Conservation (phyloP, 2,113 vertebrate species). For the Petrocephalus microphthalmus region DNA sequence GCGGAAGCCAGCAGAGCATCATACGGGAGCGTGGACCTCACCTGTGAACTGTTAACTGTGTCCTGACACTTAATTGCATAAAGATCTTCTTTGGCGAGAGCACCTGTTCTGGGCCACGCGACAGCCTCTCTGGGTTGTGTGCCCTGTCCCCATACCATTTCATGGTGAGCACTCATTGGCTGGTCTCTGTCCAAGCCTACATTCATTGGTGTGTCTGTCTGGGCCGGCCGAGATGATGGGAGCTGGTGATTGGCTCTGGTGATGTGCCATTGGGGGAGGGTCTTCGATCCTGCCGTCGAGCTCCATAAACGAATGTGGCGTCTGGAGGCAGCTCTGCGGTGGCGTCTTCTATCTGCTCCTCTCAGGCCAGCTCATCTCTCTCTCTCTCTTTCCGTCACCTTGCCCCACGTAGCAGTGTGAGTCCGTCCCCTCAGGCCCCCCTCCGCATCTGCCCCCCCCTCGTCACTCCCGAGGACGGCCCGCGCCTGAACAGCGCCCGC, state of each 20-base stretch:
- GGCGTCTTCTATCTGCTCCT: not conserved
- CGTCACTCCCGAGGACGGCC: slow-evolving; percentile 65
- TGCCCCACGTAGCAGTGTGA: slow-evolving; percentile 74
- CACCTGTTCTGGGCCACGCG: not conserved
- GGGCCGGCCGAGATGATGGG: not conserved
- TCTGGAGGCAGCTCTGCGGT: not conserved
- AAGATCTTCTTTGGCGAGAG: not conserved
- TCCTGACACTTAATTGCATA: not conserved
- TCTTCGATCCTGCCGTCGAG: not conserved
- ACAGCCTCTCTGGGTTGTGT: not conserved
- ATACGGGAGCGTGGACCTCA: not conserved
- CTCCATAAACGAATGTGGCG: not conserved
- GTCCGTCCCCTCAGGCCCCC: slow-evolving; percentile 76
- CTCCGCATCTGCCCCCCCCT: slow-evolving; percentile 69
- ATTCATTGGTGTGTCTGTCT: not conserved
- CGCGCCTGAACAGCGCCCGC: slow-evolving; percentile 82
- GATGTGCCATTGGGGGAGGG: not conserved
- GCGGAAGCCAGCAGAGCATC: not conserved
- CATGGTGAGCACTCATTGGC: not conserved
- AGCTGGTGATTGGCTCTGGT: not conserved
- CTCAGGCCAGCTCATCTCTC: not conserved
- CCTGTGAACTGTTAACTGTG: not conserved
- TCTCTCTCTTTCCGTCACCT: slow-evolving; percentile 58
- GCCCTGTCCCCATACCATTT: not conserved
- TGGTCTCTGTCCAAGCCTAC: not conserved